Evolutionary conservation across 92 coral and sea anemone genomes (phyloP).

Genomic region (Epizoanthus stellaris): DNA sequence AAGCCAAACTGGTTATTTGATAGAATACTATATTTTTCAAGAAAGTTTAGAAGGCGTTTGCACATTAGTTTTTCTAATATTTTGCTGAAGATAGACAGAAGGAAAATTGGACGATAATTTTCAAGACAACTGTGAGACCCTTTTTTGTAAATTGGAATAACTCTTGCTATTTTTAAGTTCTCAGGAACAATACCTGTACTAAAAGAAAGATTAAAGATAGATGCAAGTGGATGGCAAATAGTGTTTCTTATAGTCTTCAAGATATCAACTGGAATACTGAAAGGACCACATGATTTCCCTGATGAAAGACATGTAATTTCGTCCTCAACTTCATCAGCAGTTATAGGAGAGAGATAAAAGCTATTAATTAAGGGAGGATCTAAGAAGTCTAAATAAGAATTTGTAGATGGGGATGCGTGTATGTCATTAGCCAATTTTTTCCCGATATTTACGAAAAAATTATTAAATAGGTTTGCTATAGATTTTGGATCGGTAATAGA

Average conservation of each 20-base stretch:
- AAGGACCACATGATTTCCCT: constrained; percentile 53
- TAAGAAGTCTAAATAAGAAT: constrained; percentile 1
- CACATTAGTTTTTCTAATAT: constrained; percentile 55
- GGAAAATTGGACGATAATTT: constrained; percentile 53
- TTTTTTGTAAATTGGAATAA: background rate
- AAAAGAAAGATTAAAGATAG: constrained; percentile 42
- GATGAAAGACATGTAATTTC: constrained; percentile 14
- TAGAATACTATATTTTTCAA: constrained; percentile 37
- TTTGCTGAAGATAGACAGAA: constrained; percentile 29
- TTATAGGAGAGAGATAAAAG: constrained; percentile 44
- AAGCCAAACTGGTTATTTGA: background rate
- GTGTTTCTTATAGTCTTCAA: constrained; percentile 29
- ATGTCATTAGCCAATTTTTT: constrained; percentile 42
- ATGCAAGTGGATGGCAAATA: constrained; percentile 44
- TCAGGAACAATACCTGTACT: constrained; percentile 53
- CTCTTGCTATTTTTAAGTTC: background rate
- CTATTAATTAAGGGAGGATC: constrained; percentile 11
- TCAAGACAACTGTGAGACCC: constrained; percentile 23
- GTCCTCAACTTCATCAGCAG: constrained; percentile 47
- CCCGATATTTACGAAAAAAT: constrained; percentile 44
- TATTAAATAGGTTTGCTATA: constrained; percentile 42
- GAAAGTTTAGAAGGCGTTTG: constrained; percentile 25
- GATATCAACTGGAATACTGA: constrained; percentile 52
- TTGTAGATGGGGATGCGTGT: constrained; percentile 18
- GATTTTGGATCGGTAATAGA: constrained; percentile 24